A percentile compares a stretch with the other conserved stretches of the same genome.
Conservation (phyloP, 2,888 invertebrate genomes). For the Hemithea aestivaria region DNA sequence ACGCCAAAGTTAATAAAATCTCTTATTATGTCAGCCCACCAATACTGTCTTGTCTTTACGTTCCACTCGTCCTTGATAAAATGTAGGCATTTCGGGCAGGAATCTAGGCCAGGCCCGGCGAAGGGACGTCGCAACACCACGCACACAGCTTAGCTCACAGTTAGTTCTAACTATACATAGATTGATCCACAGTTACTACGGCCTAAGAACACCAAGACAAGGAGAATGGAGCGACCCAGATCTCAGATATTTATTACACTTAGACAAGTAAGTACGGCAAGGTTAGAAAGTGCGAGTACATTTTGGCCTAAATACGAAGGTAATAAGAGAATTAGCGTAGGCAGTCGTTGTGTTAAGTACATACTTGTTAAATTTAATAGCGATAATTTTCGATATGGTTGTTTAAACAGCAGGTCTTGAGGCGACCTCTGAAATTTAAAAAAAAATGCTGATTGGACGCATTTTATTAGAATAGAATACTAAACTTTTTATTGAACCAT, state of each 20-base stretch:
- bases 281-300: slow-evolving; percentile 30
- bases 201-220: slow-evolving; percentile 18
- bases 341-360: slow-evolving; percentile 7
- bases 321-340: slow-evolving; percentile 24
- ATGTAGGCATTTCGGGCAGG: slow-evolving; percentile 48
- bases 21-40: slow-evolving; percentile 15
- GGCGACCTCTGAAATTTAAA: too few relatives aligned
- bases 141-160: slow-evolving; percentile 3
- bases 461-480: too few relatives aligned
- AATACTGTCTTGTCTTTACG: slow-evolving; percentile 22
- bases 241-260: slow-evolving; percentile 29
- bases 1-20: slow-evolving; percentile 17
- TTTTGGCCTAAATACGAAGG: slow-evolving; percentile 31
- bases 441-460: too few relatives aligned
- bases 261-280: slow-evolving; percentile 30
- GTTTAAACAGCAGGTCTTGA: too few relatives aligned
- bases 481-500: too few relatives aligned
- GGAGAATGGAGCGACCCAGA: slow-evolving; percentile 38
- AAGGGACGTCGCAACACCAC: slow-evolving; percentile 39
- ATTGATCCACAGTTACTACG: slow-evolving; percentile 4
- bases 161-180: slow-evolving; percentile 7
- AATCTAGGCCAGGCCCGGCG: slow-evolving; percentile 54
- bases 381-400: too few relatives aligned
- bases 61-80: slow-evolving; percentile 44
- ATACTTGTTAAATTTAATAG: too few relatives aligned